These are phyloP conservation scores for Ailuropoda melanoleuca DNA, from an alignment of 2,113 vertebrate genomes.

Conservation along the genomic window DNA sequence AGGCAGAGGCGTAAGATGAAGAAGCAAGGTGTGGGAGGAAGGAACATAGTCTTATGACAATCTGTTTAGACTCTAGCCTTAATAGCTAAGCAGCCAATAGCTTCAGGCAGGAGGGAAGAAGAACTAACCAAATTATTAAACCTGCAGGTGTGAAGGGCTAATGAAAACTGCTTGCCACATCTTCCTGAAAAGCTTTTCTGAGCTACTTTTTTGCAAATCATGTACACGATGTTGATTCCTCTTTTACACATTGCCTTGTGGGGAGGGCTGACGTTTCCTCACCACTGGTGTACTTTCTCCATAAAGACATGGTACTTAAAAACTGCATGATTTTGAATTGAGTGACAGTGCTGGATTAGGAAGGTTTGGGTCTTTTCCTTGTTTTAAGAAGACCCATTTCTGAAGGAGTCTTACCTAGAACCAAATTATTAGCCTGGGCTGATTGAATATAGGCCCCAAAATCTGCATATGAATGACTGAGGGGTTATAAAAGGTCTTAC, in stretches of 20 bases:
- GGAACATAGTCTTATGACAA: neutral
- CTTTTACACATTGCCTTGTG: neutral
- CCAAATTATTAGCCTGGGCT: neutral
- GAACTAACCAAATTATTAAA: conserved; percentile 16
- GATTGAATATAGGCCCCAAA: neutral
- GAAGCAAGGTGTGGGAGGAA: neutral
- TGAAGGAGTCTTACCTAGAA: neutral
- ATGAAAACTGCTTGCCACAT: neutral
- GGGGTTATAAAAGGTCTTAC: neutral
- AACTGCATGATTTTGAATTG: conserved; percentile 15
- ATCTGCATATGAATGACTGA: neutral
- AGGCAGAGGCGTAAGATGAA: neutral
- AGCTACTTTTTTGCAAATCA: neutral
- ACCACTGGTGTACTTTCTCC: neutral
- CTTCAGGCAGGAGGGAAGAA: neutral
- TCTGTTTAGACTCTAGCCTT: neutral
- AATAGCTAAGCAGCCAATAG: neutral
- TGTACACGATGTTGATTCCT: neutral
- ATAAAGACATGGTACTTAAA: neutral
- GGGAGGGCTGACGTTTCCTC: neutral
- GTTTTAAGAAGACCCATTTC: conserved; percentile 2
- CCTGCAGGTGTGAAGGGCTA: neutral
- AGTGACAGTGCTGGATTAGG: neutral
- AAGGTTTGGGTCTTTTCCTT: conserved; percentile 1
- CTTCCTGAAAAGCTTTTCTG: neutral